A percentile compares a stretch with the other conserved stretches of the same genome.
Evolutionary conservation across 2,113 vertebrate genomes (phyloP).

Genomic region (Delphinus delphis): DNA sequence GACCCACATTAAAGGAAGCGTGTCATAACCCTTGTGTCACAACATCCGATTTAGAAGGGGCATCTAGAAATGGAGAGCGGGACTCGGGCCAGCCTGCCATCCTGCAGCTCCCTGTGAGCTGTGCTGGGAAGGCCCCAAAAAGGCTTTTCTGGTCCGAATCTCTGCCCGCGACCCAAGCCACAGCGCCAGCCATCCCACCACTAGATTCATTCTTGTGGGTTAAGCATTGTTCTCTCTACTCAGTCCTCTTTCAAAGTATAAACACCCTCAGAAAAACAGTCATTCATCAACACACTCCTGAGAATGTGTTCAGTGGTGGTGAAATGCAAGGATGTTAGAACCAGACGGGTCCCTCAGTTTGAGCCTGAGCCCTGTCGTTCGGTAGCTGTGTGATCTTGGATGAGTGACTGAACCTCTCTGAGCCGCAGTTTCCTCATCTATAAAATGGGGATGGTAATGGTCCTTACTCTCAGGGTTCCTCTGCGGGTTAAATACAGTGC

Average conservation of each 20-base stretch:
- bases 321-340: too few relatives aligned
- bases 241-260: neutral
- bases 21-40: slow-evolving; percentile 37
- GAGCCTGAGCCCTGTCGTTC: neutral
- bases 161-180: neutral
- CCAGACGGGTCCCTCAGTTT: neutral
- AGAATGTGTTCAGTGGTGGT: neutral
- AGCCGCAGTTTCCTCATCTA: neutral
- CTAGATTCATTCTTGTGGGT: neutral
- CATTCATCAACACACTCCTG: neutral
- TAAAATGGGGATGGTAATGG: neutral
- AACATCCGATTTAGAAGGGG: slow-evolving; percentile 2
- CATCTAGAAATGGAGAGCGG: neutral
- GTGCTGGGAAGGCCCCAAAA: neutral
- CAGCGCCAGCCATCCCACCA: too few relatives aligned
- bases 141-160: neutral
- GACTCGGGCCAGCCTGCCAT: neutral
- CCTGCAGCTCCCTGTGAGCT: neutral
- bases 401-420: neutral
- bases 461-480: neutral
- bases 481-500: neutral
- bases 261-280: neutral
- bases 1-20: neutral
- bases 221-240: neutral
- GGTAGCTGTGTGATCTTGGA: neutral